Evolutionary conservation across 2,113 vertebrate genomes (phyloP).

Genomic region (Varanus salvator): DNA sequence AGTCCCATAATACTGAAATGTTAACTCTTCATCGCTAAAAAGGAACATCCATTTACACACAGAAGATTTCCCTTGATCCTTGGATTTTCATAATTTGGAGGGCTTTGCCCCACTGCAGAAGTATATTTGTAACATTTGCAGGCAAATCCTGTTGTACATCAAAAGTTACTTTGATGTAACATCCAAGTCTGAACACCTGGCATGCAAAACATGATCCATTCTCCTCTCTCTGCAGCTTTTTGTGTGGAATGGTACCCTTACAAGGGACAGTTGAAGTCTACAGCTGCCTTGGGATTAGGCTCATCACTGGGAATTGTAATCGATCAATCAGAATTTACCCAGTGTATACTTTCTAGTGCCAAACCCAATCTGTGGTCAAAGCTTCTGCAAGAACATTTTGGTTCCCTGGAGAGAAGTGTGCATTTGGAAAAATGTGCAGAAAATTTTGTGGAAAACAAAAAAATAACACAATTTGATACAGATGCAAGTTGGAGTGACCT

Average conservation of each 20-base stretch:
- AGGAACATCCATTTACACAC: slow-evolving; percentile 36
- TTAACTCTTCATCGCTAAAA: slow-evolving; percentile 39
- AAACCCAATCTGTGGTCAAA: too few species aligned
- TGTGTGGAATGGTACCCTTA: too few species aligned
- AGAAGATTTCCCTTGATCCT: background rate
- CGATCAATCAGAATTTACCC: too few species aligned
- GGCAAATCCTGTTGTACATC: background rate
- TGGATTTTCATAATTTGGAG: background rate
- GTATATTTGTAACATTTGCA: background rate
- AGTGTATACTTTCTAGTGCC: too few species aligned
- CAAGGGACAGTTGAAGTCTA: background rate
- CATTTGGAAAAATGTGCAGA: too few species aligned
- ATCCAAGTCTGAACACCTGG: background rate
- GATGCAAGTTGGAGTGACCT: too few species aligned
- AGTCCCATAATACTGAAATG: slow-evolving; percentile 56
- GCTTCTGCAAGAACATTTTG: too few species aligned
- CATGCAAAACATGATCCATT: background rate
- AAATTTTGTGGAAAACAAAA: too few species aligned
- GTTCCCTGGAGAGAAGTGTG: too few species aligned
- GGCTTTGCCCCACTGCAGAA: background rate
- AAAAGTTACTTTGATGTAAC: background rate
- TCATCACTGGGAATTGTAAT: too few species aligned
- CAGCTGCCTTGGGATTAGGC: too few species aligned
- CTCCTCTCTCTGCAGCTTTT: background rate
- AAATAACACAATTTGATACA: too few species aligned